Evolutionary conservation across 2,113 vertebrate species (phyloP), one percentile per base, ranked within the genome.

Genomic region (Solea senegalensis): DNA sequence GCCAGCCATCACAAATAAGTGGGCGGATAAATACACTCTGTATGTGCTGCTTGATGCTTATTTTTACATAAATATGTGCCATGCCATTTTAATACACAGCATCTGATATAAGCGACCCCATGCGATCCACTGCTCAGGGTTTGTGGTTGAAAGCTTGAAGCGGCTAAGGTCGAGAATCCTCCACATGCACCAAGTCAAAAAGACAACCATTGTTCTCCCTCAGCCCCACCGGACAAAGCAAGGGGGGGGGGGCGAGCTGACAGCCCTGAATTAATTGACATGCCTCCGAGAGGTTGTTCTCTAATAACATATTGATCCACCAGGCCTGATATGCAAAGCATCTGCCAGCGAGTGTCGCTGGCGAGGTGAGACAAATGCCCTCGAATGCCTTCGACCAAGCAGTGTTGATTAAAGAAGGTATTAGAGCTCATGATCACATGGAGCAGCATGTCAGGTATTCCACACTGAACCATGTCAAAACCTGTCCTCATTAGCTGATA

Each of bases 271-370:
- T 97, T 95, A 96, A 97, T 96, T 95, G 94, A 92, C 86, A 92
- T 92, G 90, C 91, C 91, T 90, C 85, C 43, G 61, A 95, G 94
- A 92, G 90, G 85, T 90, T 95, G 96, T 95, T 95, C 95, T 95
- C 95, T 97, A 97, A 98, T 96, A 96, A 96, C 78, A 58, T 97
- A 99, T 97, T 88, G 96, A 98, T 97, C 65, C 65, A 70, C 78
- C 93, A 89, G 91, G 69, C 91, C 92, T 94, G 92, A 95, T 96
- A 98, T 95, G 94, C 94, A 95, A 92, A 94, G 90, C 85, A 88
- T 91, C 92, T 95, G 94, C 94, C 92, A 94, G 89, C 75, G 77
- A 85, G 71, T 88, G 80, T 94, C 80, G 76, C 86, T 76, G 78
- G 87, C 70, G 81, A 88, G 83, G 86, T 87, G 86, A 95, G 92